Evolutionary conservation across 2,888 invertebrate species (phyloP).

Genomic region (Muschampia staudingeri): DNA sequence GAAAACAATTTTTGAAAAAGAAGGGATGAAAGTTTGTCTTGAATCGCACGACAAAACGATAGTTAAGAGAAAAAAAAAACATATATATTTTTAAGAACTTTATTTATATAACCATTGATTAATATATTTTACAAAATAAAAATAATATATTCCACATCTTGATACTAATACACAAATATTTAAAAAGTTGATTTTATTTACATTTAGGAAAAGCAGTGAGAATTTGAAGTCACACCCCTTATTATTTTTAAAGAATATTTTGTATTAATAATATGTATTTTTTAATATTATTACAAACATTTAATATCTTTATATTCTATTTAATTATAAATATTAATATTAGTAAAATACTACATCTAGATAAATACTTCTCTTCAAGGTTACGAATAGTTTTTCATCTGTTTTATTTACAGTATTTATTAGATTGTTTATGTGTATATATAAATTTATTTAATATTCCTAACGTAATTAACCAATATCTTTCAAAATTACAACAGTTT

Average conservation of each 20-base stretch:
- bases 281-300: not conserved
- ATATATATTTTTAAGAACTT: not conserved
- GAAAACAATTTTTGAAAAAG: too few relatives aligned
- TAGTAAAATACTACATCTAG: not conserved
- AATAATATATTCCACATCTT: constrained; percentile 10
- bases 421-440: too few relatives aligned
- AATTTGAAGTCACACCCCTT: not conserved
- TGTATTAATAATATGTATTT: not conserved
- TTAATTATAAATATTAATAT: not conserved
- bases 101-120: constrained; percentile 31
- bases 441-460: not conserved
- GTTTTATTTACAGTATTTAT: not conserved
- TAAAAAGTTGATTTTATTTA: constrained; percentile 12
- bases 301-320: not conserved
- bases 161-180: constrained; percentile 15
- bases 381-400: not conserved
- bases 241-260: not conserved
- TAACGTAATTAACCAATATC: not conserved
- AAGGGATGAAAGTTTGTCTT: too few relatives aligned
- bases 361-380: not conserved
- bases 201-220: not conserved
- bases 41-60: too few relatives aligned
- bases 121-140: constrained; percentile 25
- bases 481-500: not conserved
- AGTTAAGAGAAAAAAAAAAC: not conserved